phyloP scores from a whole-genome alignment of 2,113 vertebrate genomes.

The Poeciliopsis retropinna region DNA sequence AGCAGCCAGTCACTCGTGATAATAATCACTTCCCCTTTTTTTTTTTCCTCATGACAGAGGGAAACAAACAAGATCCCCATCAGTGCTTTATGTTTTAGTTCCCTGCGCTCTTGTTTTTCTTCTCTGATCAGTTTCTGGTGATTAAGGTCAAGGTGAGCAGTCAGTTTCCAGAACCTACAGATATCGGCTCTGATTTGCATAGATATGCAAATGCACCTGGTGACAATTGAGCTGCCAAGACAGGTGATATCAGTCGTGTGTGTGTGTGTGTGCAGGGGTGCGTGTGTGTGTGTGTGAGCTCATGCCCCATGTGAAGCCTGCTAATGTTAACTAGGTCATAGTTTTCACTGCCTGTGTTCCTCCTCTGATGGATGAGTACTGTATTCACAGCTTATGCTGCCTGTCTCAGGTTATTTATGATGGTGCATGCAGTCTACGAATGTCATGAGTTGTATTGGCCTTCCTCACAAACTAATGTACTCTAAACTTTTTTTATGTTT shows the following conservation, averaged over 20 bases:
- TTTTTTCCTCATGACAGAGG: constrained; percentile 21
- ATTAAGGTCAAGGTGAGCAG: constrained; percentile 48
- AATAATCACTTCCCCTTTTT: constrained; percentile 42
- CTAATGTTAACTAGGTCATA: constrained; percentile 61
- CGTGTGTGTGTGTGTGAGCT: constrained; percentile 12
- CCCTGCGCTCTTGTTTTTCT: constrained; percentile 26
- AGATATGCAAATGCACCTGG: constrained; percentile 75
- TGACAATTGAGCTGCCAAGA: constrained; percentile 56
- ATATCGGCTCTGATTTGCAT: constrained; percentile 73
- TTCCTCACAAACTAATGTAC: constrained; percentile 38
- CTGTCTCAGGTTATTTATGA: constrained; percentile 47
- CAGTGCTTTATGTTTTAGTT: constrained; percentile 32
- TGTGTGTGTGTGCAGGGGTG: background rate
- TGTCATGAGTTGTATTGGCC: constrained; percentile 38
- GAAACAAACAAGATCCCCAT: constrained; percentile 45
- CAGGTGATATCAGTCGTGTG: constrained; percentile 45
- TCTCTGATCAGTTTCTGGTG: constrained; percentile 60
- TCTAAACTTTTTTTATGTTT: constrained; percentile 28
- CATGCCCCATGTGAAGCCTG: constrained; percentile 22
- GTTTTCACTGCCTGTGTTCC: constrained; percentile 35
- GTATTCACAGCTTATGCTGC: constrained; percentile 44
- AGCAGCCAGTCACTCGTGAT: constrained; percentile 49
- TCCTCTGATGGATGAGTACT: constrained; percentile 54
- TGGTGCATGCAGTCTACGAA: constrained; percentile 24
- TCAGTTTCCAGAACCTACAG: constrained; percentile 40